Evolutionary conservation across 2,888 invertebrate species (phyloP).

Genomic region (Melanargia galathea): DNA sequence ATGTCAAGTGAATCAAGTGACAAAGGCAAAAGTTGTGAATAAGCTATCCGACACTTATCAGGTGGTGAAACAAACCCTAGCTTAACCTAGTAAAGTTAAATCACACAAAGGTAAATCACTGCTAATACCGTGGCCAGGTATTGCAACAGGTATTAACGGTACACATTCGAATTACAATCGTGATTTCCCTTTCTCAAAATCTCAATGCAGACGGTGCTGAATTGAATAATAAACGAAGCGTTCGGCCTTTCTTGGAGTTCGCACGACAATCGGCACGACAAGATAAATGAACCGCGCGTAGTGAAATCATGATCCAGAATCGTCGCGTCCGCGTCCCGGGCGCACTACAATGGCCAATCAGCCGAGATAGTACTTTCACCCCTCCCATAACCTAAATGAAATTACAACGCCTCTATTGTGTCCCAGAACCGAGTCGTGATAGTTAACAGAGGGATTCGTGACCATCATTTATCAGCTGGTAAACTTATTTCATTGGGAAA

Average conservation of each 20-base stretch:
- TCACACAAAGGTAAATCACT: constrained; percentile 7
- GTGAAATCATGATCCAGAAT: constrained; percentile 73
- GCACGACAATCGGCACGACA: constrained; percentile 72
- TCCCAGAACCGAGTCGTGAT: constrained; percentile 70
- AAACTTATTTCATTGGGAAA: constrained; percentile 72
- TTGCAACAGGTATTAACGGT: constrained; percentile 15
- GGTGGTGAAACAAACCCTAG: too few relatives aligned
- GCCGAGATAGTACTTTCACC: constrained; percentile 70
- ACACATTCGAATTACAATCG: constrained; percentile 22
- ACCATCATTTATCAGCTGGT: constrained; percentile 68
- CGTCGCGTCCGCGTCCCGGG: constrained; percentile 52
- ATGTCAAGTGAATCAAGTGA: too few relatives aligned
- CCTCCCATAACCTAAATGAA: constrained; percentile 69
- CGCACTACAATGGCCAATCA: constrained; percentile 69
- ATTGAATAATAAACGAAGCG: constrained; percentile 70
- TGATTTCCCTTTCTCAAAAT: constrained; percentile 61
- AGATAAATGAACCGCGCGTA: constrained; percentile 63
- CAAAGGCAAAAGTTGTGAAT: too few relatives aligned
- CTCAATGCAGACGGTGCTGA: constrained; percentile 56
- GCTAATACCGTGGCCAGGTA: constrained; percentile 8
- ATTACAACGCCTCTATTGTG: constrained; percentile 73
- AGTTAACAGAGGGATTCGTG: constrained; percentile 75
- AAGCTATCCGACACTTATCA: too few relatives aligned
- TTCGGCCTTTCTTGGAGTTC: constrained; percentile 53
- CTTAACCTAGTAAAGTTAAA: too few relatives aligned